Evolutionary conservation across 1,140 invertebrate species (phyloP).

Genomic region (Ceratina japonica): DNA sequence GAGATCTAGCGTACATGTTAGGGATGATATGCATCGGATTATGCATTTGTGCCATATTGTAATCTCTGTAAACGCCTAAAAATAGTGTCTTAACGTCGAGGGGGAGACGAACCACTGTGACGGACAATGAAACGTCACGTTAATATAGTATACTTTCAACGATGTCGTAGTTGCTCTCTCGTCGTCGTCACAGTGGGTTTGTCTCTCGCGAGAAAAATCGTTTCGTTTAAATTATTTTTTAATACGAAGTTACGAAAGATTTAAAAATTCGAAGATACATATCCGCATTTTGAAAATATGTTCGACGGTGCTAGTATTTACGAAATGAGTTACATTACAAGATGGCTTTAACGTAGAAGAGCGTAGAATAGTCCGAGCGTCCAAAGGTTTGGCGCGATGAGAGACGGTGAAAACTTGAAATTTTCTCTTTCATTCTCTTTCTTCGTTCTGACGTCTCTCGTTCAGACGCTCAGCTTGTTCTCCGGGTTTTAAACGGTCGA

Average conservation of each 20-base stretch:
- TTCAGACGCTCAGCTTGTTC: too few species aligned
- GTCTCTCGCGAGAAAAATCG: background rate
- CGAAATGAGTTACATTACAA: background rate
- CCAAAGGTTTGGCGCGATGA: too few species aligned
- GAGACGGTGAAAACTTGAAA: too few species aligned
- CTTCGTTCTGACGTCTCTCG: too few species aligned
- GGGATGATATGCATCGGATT: slow-evolving; percentile 73
- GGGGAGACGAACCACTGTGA: too few species aligned
- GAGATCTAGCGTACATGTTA: slow-evolving; percentile 73
- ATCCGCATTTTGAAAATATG: background rate
- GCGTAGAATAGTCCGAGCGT: too few species aligned
- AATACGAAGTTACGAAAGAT: slow-evolving; percentile 14
- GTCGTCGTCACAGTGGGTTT: too few species aligned
- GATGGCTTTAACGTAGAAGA: background rate
- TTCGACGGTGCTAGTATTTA: background rate
- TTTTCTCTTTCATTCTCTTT: too few species aligned
- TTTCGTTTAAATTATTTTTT: slow-evolving; percentile 32
- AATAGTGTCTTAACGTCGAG: slow-evolving; percentile 33
- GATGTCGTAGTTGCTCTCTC: too few species aligned
- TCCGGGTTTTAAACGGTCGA: background rate
- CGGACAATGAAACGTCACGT: too few species aligned
- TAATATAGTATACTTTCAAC: too few species aligned
- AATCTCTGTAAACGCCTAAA: slow-evolving; percentile 42
- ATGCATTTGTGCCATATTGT: slow-evolving; percentile 70
- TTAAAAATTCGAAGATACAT: background rate